Percentiles rank a stretch among this genome's conserved stretches.
Conservation (phyloP, 1,140 invertebrate genomes). For the Chironomus striatipennis region DNA sequence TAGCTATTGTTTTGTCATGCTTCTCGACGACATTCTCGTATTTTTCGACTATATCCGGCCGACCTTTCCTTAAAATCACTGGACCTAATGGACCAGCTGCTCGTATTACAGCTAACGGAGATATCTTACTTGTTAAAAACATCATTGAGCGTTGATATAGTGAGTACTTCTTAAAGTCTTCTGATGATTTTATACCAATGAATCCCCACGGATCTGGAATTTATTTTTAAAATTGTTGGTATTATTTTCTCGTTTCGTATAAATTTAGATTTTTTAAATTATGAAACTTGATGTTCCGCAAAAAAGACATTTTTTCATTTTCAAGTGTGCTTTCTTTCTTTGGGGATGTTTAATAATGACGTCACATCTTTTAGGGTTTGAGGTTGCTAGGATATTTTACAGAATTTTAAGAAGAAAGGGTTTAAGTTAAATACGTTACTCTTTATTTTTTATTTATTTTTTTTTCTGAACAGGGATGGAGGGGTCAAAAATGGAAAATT, state of each 20-base stretch:
- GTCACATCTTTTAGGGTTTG: no score
- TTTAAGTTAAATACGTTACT: no score
- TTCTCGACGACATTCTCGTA: neutral
- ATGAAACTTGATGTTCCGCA: no score
- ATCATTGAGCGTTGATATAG: constrained; percentile 57
- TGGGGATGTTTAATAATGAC: no score
- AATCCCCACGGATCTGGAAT: constrained; percentile 79
- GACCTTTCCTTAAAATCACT: constrained; percentile 22
- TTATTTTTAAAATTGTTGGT: neutral
- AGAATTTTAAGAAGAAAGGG: no score
- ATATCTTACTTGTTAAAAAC: constrained; percentile 60
- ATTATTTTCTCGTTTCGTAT: neutral
- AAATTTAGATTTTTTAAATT: no score
- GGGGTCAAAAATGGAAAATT: no score
- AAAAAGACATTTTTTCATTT: no score
- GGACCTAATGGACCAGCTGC: constrained; percentile 62
- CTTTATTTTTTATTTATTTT: no score
- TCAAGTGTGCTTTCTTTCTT: no score
- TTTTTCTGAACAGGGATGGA: no score
- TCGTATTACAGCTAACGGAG: constrained; percentile 71
- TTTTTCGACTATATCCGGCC: neutral
- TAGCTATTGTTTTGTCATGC: neutral
- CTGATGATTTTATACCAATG: constrained; percentile 45
- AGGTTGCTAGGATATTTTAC: no score
- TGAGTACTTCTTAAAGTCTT: constrained; percentile 38